Conservation (phyloP, 2,888 invertebrate genomes). For the Drosophila greeni region DNA sequence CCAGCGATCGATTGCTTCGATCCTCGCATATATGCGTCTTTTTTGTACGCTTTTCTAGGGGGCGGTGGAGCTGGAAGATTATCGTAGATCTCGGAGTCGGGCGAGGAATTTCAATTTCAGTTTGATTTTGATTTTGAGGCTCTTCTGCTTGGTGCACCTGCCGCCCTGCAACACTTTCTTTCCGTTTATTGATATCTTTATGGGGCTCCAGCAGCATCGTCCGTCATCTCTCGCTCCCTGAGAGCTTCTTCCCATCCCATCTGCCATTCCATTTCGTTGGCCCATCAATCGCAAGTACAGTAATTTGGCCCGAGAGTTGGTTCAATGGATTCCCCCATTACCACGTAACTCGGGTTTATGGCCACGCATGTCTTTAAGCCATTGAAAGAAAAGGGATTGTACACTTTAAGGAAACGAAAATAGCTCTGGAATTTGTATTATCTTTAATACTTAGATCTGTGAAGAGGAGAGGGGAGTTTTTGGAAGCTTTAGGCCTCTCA, state of each 20-base stretch:
- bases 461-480: neutral
- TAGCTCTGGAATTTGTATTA: neutral
- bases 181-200: conserved; percentile 55
- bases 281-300: conserved; percentile 64
- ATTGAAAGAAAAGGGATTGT: conserved; percentile 8
- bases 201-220: conserved; percentile 14
- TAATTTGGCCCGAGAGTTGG: conserved; percentile 59
- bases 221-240: neutral
- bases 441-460: neutral
- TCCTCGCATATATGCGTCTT: conserved; percentile 16
- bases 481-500: neutral
- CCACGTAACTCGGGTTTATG: conserved; percentile 70
- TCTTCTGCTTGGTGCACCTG: conserved; percentile 22
- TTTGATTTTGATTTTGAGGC: conserved; percentile 24
- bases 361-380: conserved; percentile 32
- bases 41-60: conserved; percentile 14
- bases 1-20: conserved; percentile 40
- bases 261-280: conserved; percentile 53
- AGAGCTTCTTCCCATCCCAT: conserved; percentile 19
- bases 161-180: conserved; percentile 53
- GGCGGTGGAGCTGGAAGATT: conserved; percentile 25
- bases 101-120: conserved; percentile 60
- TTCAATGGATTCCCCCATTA: conserved; percentile 64
- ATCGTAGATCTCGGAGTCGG: conserved; percentile 17
- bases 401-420: conserved; percentile 9